Evolutionary conservation across 2,113 vertebrate species (phyloP).

Genomic region (Lophotis ruficrista): DNA sequence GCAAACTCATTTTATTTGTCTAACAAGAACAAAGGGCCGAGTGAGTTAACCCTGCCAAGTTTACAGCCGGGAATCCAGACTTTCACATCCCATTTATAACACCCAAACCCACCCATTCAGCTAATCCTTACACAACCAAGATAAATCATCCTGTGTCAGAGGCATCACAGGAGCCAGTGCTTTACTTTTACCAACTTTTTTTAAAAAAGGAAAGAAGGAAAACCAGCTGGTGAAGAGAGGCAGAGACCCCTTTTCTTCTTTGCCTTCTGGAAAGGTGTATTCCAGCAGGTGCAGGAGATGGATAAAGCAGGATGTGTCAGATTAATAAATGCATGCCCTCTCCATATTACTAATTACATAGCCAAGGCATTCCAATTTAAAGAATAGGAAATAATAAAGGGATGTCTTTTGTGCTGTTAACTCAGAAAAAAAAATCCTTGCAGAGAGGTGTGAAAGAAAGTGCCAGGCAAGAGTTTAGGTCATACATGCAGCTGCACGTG

Average conservation of each 20-base stretch:
- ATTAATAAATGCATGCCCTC: not conserved
- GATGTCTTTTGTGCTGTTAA: not conserved
- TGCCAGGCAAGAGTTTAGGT: not conserved
- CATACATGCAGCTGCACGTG: not conserved
- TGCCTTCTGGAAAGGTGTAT: not conserved
- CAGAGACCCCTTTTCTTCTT: not conserved
- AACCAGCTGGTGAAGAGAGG: not conserved
- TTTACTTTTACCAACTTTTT: not conserved
- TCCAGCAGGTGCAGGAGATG: not conserved
- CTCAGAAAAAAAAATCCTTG: not conserved
- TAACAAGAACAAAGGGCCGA: slow-evolving; percentile 57
- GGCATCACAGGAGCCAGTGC: not conserved
- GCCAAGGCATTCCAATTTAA: not conserved
- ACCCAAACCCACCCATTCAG: slow-evolving; percentile 30
- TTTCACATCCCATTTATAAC: slow-evolving; percentile 26
- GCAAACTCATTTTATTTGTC: slow-evolving; percentile 60
- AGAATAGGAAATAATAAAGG: not conserved
- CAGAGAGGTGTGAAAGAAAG: not conserved
- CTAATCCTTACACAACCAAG: slow-evolving; percentile 4
- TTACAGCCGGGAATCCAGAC: not conserved
- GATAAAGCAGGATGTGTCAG: not conserved
- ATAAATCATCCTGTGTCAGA: not conserved
- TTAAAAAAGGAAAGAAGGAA: not conserved
- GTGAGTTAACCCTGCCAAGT: not conserved
- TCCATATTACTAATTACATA: not conserved